Evolutionary conservation across 2,113 vertebrate species (phyloP).

Genomic region (Buteo buteo): DNA sequence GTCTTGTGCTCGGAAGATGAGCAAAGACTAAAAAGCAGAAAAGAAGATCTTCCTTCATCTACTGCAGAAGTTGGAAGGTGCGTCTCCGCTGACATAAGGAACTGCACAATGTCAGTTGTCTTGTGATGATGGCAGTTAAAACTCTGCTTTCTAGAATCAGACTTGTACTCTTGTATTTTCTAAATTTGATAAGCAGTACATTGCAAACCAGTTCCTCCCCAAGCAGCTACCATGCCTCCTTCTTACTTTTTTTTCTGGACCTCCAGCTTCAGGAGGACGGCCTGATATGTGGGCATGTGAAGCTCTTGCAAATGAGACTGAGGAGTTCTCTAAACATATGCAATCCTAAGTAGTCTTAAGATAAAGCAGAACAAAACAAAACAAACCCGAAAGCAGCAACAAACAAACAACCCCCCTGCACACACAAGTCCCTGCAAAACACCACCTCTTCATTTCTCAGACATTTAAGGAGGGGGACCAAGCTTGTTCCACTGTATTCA

Average conservation of each 20-base stretch:
- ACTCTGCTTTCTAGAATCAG: neutral
- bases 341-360: neutral
- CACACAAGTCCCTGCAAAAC: neutral
- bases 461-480: neutral
- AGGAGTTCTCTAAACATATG: neutral
- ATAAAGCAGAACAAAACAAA: neutral
- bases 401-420: neutral
- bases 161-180: neutral
- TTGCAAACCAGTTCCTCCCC: neutral
- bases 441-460: neutral
- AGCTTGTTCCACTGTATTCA: neutral
- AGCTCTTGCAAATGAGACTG: neutral
- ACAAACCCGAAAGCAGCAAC: neutral
- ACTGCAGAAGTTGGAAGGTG: neutral
- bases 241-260: neutral
- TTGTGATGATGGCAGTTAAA: neutral
- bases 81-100: neutral
- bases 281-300: neutral
- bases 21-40: neutral
- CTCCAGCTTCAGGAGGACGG: neutral
- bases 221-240: neutral
- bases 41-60: neutral
- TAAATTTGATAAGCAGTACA: neutral
- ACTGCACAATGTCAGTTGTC: neutral
- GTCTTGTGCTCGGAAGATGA: neutral